These are phyloP conservation scores for Drosophila obscura DNA, from an alignment of 1,140 invertebrate species.

Conservation along the genomic window DNA sequence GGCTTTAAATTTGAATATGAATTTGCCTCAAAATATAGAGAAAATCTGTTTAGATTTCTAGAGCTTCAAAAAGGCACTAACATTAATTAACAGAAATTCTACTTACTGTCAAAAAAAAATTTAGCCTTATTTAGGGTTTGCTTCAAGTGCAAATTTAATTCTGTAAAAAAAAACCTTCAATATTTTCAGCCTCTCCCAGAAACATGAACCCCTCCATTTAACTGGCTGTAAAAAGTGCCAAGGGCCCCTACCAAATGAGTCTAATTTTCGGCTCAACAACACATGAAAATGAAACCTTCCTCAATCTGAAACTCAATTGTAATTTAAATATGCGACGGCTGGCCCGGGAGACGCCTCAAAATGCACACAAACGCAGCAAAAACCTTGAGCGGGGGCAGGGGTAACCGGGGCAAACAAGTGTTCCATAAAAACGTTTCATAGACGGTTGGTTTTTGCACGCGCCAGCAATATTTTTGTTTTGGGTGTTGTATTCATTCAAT, in stretches of 20 bases:
- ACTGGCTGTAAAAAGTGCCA: too few species aligned
- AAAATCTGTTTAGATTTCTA: too few species aligned
- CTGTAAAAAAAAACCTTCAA: too few species aligned
- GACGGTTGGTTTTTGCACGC: conserved; percentile 31
- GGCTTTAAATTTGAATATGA: too few species aligned
- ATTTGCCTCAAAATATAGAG: too few species aligned
- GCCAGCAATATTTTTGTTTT: conserved; percentile 16
- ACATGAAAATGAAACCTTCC: conserved; percentile 4
- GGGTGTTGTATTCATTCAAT: conserved; percentile 16
- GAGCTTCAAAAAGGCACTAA: too few species aligned
- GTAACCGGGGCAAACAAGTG: background rate
- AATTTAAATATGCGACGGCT: conserved; percentile 31
- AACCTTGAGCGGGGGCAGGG: background rate
- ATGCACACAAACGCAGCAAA: conserved; percentile 1
- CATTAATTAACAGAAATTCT: too few species aligned
- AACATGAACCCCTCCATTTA: too few species aligned
- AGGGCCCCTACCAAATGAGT: background rate
- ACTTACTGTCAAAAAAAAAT: too few species aligned
- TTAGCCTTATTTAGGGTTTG: too few species aligned
- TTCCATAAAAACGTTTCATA: conserved; percentile 14
- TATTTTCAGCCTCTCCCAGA: too few species aligned
- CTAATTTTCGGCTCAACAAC: background rate
- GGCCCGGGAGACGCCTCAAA: conserved; percentile 6
- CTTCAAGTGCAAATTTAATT: too few species aligned
- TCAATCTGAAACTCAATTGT: conserved; percentile 7